These are phyloP conservation scores for Kradibia gibbosae DNA, from an alignment of 1,140 invertebrate species.

Conservation along the genomic window DNA sequence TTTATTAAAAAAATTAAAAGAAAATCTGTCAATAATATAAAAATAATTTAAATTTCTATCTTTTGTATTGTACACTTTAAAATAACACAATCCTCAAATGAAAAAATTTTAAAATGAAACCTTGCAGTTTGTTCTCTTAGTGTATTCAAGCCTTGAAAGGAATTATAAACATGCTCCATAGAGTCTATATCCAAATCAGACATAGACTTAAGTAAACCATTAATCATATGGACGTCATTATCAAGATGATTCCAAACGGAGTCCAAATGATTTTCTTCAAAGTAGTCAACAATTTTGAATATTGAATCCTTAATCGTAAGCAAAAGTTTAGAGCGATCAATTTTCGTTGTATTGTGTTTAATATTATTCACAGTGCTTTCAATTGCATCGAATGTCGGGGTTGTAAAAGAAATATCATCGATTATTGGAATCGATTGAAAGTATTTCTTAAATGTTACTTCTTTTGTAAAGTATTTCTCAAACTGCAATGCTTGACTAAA, in stretches of 20 bases:
- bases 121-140: neutral
- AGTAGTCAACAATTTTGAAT: slow-evolving; percentile 61
- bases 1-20: no score
- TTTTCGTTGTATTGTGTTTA: slow-evolving; percentile 55
- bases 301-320: slow-evolving; percentile 62
- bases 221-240: slow-evolving; percentile 61
- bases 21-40: no score
- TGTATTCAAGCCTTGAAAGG: slow-evolving; percentile 30
- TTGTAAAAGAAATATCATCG: slow-evolving; percentile 54
- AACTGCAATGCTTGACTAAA: slow-evolving; percentile 66
- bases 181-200: neutral
- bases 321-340: slow-evolving; percentile 56
- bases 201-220: slow-evolving; percentile 52
- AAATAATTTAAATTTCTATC: no score
- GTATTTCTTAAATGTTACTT: slow-evolving; percentile 37
- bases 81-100: no score
- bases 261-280: slow-evolving; percentile 65
- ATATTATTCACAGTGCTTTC: neutral
- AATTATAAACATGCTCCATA: slow-evolving; percentile 51
- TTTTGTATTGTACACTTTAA: no score
- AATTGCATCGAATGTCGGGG: slow-evolving; percentile 8
- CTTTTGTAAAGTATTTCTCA: slow-evolving; percentile 29
- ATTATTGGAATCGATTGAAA: slow-evolving; percentile 7
- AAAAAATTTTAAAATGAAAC: neutral
- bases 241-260: slow-evolving; percentile 49